These are phyloP conservation scores for Taphrorychus bicolor DNA, from an alignment of 2,888 invertebrate species.

Conservation along the genomic window DNA sequence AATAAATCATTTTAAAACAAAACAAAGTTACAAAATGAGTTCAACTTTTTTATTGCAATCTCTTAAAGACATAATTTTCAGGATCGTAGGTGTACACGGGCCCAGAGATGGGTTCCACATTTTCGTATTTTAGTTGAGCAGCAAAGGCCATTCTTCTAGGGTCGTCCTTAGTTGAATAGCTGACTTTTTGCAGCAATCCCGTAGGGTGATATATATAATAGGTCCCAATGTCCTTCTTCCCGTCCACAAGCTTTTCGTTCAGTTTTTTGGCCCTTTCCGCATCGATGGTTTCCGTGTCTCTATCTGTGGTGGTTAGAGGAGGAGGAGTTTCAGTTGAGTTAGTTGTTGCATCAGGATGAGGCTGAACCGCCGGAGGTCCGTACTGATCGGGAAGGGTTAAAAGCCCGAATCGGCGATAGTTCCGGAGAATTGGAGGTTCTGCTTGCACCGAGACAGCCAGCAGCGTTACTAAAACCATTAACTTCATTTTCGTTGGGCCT, in stretches of 20 bases:
- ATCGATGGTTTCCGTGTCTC: conserved; percentile 1
- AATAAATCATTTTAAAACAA: no score
- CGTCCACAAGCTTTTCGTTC: conserved; percentile 29
- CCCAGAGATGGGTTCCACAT: conserved; percentile 69
- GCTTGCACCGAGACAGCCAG: no score
- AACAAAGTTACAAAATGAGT: no score
- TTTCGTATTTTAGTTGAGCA: conserved; percentile 68
- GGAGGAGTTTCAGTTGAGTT: neutral
- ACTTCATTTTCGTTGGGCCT: no score
- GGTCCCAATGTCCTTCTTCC: no score
- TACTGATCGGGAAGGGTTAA: neutral
- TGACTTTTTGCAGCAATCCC: conserved; percentile 69
- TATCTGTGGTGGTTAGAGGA: neutral
- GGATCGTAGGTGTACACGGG: conserved; percentile 66
- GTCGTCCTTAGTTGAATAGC: conserved; percentile 66
- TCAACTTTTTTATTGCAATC: conserved; percentile 1
- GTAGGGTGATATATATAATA: conserved; percentile 72
- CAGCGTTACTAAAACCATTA: no score
- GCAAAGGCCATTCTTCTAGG: conserved; percentile 69
- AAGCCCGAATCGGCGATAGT: no score
- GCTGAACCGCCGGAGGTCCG: neutral
- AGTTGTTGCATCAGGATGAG: neutral
- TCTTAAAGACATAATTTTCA: conserved; percentile 47
- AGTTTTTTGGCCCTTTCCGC: conserved; percentile 20
- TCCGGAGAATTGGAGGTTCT: no score